Evolutionary conservation across 2,797 vertebrate genomes (phyloP).

Genomic region (Mallotus villosus): DNA sequence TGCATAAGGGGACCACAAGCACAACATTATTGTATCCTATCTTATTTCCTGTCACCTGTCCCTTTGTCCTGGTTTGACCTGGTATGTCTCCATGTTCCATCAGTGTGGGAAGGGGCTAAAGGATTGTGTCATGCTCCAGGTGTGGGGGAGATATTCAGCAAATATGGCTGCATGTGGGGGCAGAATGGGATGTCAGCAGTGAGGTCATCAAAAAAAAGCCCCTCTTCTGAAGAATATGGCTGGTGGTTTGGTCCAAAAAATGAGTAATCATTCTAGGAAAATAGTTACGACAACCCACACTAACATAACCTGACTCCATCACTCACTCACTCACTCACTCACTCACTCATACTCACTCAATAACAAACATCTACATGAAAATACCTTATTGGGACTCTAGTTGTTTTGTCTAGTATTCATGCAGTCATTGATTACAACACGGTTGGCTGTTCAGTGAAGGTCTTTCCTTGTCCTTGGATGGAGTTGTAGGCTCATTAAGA

Average conservation of each 20-base stretch:
- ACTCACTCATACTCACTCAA: not conserved
- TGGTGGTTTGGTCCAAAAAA: slow-evolving; percentile 23
- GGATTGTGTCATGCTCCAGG: not conserved
- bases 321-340: not conserved
- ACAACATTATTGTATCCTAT: not conserved
- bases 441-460: not conserved
- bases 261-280: slow-evolving; percentile 46
- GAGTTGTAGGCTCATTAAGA: no score
- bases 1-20: not conserved
- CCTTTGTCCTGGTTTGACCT: not conserved
- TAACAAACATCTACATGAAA: no score
- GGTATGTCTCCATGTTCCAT: no score
- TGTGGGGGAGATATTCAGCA: not conserved
- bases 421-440: not conserved
- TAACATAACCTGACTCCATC: slow-evolving; percentile 31
- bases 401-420: not conserved
- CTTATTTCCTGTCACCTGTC: not conserved
- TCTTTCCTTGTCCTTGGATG: no score
- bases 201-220: slow-evolving; percentile 42
- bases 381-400: no score
- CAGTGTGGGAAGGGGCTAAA: no score
- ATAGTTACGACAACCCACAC: not conserved
- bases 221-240: slow-evolving; percentile 29
- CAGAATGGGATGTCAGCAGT: slow-evolving; percentile 37
- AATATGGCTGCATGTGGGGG: slow-evolving; percentile 6